Base-by-base conservation (phyloP, 1,140 invertebrate genomes). In the Psilanteris sp. region DNA sequence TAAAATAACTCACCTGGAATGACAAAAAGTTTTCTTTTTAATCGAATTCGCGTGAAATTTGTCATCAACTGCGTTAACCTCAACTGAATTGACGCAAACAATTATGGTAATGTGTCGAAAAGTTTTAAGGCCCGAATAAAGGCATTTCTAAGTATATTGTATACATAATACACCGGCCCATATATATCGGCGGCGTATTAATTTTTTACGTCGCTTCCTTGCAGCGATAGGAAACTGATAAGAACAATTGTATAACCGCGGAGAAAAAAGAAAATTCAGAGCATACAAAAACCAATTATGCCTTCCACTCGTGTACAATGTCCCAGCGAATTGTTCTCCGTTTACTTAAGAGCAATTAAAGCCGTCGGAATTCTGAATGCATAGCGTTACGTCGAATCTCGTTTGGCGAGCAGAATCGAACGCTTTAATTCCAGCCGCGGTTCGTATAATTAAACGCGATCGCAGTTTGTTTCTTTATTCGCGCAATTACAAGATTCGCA, bases 231-330 rank as follows among this genome's bases (percentile, higher is more conserved):
- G 44, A 54, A 61, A 20, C 34, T 44, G 52, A 74, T 59, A 74
- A 74, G 44, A 15, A 39, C 46, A 59, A 66, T 43, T 26, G 27
- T 24, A 39, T 14, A 26, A 18, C 24, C 4, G 31, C 16, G 54
- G 61, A 71, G 46, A 61, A 46, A 27, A 11, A n/a, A 52, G 44
- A 1, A n/a, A n/a, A n/a, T n/a, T n/a, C n/a, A n/a, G n/a, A n/a
- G n/a, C n/a, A n/a, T 24, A 70, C 54, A 70, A 70, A 57, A 54
- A 55, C 55, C 67, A 62, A 71, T 68, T 71, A 61, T 61, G 32
- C 39, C 55, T 71, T 61, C 62, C 54, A 61, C 67, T 61, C 54
- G 54, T 71, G 64, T 68, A 50, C 43, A 29, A 68, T 59, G 64
- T 59, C 64, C 31, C 43, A 59, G 26, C 13, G 57, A 8, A 62